A percentile compares a stretch with the other conserved stretches of the same genome.
These are phyloP conservation scores for Poeciliopsis retropinna DNA, from an alignment of 2,113 vertebrate species.

Conservation along the genomic window DNA sequence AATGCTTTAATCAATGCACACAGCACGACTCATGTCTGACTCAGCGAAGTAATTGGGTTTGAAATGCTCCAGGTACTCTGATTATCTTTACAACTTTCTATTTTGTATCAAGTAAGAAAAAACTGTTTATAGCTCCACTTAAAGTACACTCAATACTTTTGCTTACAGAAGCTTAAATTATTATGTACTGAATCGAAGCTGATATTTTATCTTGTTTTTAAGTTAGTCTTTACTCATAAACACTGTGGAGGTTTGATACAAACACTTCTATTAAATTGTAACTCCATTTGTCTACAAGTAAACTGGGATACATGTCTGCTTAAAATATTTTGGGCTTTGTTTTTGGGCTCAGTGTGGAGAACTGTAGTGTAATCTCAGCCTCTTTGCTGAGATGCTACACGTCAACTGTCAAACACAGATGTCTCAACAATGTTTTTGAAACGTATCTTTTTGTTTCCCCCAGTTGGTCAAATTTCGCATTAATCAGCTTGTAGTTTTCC, in stretches of 20 bases:
- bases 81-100: background rate
- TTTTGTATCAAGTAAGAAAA: background rate
- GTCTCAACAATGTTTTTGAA: too few relatives aligned
- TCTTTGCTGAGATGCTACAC: background rate
- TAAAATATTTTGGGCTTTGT: background rate
- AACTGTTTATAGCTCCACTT: background rate
- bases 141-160: background rate
- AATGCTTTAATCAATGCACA: background rate
- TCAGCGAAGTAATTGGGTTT: slow-evolving; percentile 19
- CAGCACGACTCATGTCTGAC: slow-evolving; percentile 25
- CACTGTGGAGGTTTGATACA: background rate
- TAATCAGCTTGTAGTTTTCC: too few relatives aligned
- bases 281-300: too few relatives aligned
- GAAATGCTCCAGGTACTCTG: slow-evolving; percentile 4
- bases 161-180: background rate
- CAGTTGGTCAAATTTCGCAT: too few relatives aligned
- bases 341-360: background rate
- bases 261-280: background rate
- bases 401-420: too few relatives aligned
- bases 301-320: background rate
- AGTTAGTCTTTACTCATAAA: background rate
- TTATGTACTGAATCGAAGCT: background rate
- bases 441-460: too few relatives aligned
- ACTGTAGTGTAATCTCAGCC: background rate
- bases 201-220: background rate